phyloP scores from a whole-genome alignment of 1,140 invertebrate species.

The Drosophila subobscura region DNA sequence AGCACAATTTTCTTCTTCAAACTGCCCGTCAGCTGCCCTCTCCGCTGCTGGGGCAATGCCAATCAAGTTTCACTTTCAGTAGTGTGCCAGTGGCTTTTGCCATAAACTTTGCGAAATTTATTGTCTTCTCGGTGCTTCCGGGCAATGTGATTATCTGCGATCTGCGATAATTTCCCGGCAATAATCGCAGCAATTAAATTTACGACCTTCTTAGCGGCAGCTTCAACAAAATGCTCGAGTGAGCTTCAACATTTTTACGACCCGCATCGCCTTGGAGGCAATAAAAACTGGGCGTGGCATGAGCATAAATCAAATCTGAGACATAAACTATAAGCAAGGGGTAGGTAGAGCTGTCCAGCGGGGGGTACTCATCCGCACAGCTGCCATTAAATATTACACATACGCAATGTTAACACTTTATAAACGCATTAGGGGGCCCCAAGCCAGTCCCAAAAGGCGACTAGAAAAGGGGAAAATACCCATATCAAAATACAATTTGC shows the following conservation, averaged over 20 bases:
- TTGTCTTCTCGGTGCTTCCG: neutral
- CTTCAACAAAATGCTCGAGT: slow-evolving; percentile 36
- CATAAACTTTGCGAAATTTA: too few relatives aligned
- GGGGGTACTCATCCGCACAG: slow-evolving; percentile 31
- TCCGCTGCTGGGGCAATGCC: too few relatives aligned
- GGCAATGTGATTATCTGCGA: slow-evolving; percentile 40
- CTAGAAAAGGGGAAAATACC: slow-evolving; percentile 22
- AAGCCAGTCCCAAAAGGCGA: neutral
- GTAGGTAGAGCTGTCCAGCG: neutral
- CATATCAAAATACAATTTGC: slow-evolving; percentile 73
- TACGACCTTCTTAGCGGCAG: slow-evolving; percentile 39
- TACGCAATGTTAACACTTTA: slow-evolving; percentile 77
- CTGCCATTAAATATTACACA: slow-evolving; percentile 72
- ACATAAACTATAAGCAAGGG: slow-evolving; percentile 34
- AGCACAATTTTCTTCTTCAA: too few relatives aligned
- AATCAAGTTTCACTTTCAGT: too few relatives aligned
- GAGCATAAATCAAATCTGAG: slow-evolving; percentile 56
- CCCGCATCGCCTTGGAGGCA: slow-evolving; percentile 22
- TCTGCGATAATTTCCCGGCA: slow-evolving; percentile 54
- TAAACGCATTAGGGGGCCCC: slow-evolving; percentile 65
- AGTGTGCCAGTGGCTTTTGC: too few relatives aligned
- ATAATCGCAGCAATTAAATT: slow-evolving; percentile 73
- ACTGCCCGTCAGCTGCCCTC: too few relatives aligned
- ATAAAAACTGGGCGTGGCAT: slow-evolving; percentile 64
- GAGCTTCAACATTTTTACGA: slow-evolving; percentile 35